Evolutionary conservation across 2,797 vertebrate species (phyloP).

Genomic region (Okamejei kenojei): DNA sequence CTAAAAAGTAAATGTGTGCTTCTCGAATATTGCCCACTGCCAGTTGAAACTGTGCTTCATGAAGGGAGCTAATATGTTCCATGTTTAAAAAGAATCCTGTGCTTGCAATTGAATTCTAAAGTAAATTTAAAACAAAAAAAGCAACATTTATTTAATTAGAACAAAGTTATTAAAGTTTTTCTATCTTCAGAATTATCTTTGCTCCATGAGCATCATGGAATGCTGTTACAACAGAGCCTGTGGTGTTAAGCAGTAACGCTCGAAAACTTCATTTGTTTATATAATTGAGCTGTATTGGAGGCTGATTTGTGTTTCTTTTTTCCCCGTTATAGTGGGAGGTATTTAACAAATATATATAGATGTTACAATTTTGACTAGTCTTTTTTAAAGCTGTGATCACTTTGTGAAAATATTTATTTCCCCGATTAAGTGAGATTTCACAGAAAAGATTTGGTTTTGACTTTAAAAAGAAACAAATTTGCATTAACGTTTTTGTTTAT

Average conservation of each 20-base stretch:
- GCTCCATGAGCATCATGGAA: conserved; percentile 5
- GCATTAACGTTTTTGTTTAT: neutral
- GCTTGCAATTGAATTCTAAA: conserved; percentile 13
- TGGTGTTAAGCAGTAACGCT: neutral
- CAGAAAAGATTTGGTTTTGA: neutral
- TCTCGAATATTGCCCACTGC: conserved; percentile 25
- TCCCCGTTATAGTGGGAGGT: conserved; percentile 27
- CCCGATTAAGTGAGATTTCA: neutral
- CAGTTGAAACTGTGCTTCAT: conserved; percentile 25
- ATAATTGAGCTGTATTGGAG: conserved; percentile 29
- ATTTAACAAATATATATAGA: conserved; percentile 9
- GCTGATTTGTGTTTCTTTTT: conserved; percentile 18
- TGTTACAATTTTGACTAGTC: conserved; percentile 10
- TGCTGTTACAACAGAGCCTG: conserved; percentile 26
- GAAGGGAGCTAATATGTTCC: neutral
- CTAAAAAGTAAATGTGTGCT: conserved; percentile 20
- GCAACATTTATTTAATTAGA: conserved; percentile 19
- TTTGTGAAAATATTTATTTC: conserved; percentile 34
- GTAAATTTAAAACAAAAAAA: conserved; percentile 23
- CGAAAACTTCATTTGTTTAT: conserved; percentile 12
- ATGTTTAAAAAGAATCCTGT: neutral
- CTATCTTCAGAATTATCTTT: conserved; percentile 25
- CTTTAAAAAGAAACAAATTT: neutral
- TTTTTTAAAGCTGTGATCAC: conserved; percentile 17
- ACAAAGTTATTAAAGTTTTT: conserved; percentile 32